phyloP scores from a whole-genome alignment of 2,113 vertebrate species.

The Scomber scombrus region DNA sequence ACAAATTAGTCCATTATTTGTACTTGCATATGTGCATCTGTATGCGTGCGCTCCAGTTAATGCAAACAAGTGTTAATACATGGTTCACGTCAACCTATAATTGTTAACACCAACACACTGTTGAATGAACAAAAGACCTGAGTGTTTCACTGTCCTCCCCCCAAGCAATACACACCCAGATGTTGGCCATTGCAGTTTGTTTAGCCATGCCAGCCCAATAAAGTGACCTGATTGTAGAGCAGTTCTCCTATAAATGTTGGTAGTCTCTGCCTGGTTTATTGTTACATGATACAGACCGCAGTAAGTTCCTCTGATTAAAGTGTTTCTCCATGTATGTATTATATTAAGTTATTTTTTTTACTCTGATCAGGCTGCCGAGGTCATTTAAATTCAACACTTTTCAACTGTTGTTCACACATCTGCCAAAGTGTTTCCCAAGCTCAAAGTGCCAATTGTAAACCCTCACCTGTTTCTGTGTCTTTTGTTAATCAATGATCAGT shows the following conservation, averaged over 20 bases:
- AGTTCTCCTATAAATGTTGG: neutral
- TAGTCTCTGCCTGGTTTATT: too few species aligned
- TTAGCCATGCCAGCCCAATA: neutral
- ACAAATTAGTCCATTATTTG: constrained; percentile 67
- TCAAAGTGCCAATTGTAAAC: neutral
- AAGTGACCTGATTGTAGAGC: constrained; percentile 11
- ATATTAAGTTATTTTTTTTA: too few species aligned
- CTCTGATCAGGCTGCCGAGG: neutral
- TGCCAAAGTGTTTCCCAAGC: neutral
- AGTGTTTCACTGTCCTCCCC: neutral
- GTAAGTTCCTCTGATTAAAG: too few species aligned
- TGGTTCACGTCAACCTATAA: constrained; percentile 46
- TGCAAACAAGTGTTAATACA: constrained; percentile 68
- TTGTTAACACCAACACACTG: constrained; percentile 31
- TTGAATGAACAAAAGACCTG: constrained; percentile 43
- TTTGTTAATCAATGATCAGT: too few species aligned
- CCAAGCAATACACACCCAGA: constrained; percentile 11
- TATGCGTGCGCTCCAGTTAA: constrained; percentile 57
- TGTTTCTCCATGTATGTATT: neutral
- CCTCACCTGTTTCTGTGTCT: neutral
- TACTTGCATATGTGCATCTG: constrained; percentile 36
- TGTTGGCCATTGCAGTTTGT: constrained; percentile 20
- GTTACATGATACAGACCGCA: neutral
- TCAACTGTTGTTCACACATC: neutral
- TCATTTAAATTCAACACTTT: neutral